These are phyloP conservation scores for Oncopodura yosiiana DNA, from an alignment of 1,140 invertebrate genomes.

Conservation along the genomic window DNA sequence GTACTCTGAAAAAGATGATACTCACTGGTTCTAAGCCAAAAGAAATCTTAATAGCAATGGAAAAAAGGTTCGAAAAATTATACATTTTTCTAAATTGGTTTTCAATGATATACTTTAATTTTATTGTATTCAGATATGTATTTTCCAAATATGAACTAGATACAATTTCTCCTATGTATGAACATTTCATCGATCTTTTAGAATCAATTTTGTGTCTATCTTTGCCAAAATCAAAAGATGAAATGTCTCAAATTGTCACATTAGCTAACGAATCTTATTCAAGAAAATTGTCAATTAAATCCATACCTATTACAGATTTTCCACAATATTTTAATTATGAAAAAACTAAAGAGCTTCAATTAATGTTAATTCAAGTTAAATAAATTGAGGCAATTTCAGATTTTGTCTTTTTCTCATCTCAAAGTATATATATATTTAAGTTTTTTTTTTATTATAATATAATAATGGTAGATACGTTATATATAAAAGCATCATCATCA, in stretches of 20 bases:
- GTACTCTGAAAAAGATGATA: constrained; percentile 59
- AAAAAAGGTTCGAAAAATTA: constrained; percentile 53
- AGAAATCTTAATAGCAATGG: constrained; percentile 64
- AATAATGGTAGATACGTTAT: too few relatives aligned
- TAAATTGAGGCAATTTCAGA: too few relatives aligned
- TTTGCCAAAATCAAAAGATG: constrained; percentile 36
- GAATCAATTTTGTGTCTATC: constrained; percentile 41
- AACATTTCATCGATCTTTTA: constrained; percentile 60
- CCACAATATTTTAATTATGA: constrained; percentile 74
- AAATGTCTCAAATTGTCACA: constrained; percentile 16
- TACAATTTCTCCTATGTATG: constrained; percentile 69
- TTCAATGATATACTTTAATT: too few relatives aligned
- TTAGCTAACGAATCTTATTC: constrained; percentile 9
- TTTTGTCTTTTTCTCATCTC: constrained; percentile 45
- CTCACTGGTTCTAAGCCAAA: constrained; percentile 40
- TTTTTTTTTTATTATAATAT: not conserved
- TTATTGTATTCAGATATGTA: constrained; percentile 49
- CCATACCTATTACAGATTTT: constrained; percentile 54
- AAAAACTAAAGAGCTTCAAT: constrained; percentile 60
- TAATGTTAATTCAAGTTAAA: too few relatives aligned
- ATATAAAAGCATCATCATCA: too few relatives aligned
- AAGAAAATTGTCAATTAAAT: constrained; percentile 21
- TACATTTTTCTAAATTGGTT: too few relatives aligned
- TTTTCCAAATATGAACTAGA: constrained; percentile 71
- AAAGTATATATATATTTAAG: not conserved